Evolutionary conservation across 1,140 invertebrate species (phyloP).

Genomic region (Pemphigus obesinymphae): DNA sequence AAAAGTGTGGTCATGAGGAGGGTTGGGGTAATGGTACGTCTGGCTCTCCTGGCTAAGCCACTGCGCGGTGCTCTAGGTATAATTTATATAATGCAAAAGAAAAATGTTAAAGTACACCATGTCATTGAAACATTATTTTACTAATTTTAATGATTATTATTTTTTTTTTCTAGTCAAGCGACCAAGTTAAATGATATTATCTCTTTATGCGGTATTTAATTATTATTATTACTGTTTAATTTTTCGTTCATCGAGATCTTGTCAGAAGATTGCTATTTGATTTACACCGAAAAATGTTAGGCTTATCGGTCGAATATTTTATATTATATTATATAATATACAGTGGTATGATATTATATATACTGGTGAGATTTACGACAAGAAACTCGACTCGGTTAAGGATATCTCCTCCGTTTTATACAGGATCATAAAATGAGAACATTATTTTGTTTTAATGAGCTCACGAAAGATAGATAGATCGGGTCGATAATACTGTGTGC

Average conservation of each 20-base stretch:
- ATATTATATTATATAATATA: not conserved
- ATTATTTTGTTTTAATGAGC: conserved; percentile 2
- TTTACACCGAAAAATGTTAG: not conserved
- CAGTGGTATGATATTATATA: not conserved
- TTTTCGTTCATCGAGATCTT: not conserved
- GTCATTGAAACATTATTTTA: no score
- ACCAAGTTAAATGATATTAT: no score
- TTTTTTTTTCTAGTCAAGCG: no score
- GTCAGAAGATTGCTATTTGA: not conserved
- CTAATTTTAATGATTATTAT: no score
- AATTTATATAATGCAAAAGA: no score
- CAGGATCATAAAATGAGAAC: not conserved
- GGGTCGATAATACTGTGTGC: no score
- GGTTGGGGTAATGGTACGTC: no score
- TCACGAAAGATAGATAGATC: no score
- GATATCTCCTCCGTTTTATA: not conserved
- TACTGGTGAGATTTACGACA: not conserved
- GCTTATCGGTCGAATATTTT: not conserved
- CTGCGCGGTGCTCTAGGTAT: no score
- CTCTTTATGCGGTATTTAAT: not conserved
- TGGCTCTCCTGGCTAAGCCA: no score
- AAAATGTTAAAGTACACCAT: no score
- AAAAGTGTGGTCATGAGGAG: no score
- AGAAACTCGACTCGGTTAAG: not conserved
- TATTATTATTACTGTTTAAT: not conserved